Percentiles rank a stretch among this genome's conserved stretches.
These are phyloP conservation scores for Eupithecia centaureata DNA, from an alignment of 2,888 invertebrate genomes.

Conservation along the genomic window DNA sequence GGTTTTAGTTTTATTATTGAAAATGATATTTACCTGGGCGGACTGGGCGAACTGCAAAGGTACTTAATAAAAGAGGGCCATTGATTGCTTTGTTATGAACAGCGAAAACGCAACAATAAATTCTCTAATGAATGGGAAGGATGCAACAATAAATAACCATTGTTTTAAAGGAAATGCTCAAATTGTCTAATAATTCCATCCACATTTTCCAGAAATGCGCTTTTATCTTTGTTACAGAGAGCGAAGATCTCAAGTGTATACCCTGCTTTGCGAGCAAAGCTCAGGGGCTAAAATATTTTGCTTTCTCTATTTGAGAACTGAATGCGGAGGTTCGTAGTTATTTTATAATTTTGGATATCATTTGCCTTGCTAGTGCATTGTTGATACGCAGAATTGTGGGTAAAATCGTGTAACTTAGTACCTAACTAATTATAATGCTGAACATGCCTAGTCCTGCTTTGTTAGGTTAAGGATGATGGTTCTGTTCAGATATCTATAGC, in stretches of 20 bases:
- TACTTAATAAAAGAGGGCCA: not conserved
- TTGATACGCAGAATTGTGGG: not conserved
- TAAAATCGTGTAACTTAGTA: not conserved
- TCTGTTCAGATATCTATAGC: too few species aligned
- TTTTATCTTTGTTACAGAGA: conserved; percentile 22
- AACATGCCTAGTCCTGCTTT: too few species aligned
- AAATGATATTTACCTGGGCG: not conserved
- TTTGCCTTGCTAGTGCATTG: not conserved
- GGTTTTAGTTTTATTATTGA: not conserved
- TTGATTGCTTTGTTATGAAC: not conserved
- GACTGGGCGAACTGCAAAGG: not conserved
- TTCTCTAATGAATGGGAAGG: not conserved
- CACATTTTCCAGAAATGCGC: conserved; percentile 23
- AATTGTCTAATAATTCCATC: conserved; percentile 6
- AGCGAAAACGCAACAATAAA: not conserved
- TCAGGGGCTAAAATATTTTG: conserved; percentile 24
- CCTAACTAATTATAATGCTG: too few species aligned
- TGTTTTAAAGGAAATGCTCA: not conserved
- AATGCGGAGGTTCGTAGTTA: conserved; percentile 17
- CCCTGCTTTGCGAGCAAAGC: conserved; percentile 27
- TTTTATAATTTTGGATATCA: conserved; percentile 14
- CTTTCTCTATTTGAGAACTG: conserved; percentile 30
- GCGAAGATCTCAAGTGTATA: conserved; percentile 25
- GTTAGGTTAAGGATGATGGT: too few species aligned
- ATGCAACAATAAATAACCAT: not conserved